A percentile compares a stretch with the other conserved stretches of the same genome.
phyloP scores from a whole-genome alignment of 2,888 invertebrate genomes.

The Polydesmus complanatus region DNA sequence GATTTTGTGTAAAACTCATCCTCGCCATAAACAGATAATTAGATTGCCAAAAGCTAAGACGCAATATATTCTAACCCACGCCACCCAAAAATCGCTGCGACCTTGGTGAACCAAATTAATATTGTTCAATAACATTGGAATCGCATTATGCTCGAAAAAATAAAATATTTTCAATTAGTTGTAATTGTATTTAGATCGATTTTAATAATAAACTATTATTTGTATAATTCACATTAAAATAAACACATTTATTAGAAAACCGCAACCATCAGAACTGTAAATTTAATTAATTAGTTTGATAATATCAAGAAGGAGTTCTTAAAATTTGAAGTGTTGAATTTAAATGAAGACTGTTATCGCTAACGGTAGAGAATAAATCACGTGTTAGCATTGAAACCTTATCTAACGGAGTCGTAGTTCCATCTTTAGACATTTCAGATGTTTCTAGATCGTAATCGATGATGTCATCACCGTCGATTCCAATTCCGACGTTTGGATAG shows the following conservation, averaged over 20 bases:
- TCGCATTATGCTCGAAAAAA: neutral
- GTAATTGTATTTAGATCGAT: no score
- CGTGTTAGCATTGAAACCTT: neutral
- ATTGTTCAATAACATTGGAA: neutral
- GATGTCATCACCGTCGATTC: neutral
- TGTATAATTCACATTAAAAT: no score
- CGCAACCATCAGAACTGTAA: no score
- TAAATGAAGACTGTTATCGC: neutral
- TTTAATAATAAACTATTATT: no score
- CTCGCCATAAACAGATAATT: slow-evolving; percentile 68
- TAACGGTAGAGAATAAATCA: neutral
- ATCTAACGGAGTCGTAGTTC: neutral
- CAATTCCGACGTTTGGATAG: neutral
- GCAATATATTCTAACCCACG: slow-evolving; percentile 61
- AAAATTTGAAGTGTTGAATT: neutral
- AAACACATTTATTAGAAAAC: no score
- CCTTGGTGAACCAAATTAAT: slow-evolving; percentile 32
- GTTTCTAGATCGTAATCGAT: neutral
- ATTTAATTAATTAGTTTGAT: no score
- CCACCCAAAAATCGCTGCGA: slow-evolving; percentile 46
- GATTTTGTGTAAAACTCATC: slow-evolving; percentile 58
- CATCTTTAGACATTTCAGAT: neutral
- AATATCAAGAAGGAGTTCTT: neutral
- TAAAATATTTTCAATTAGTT: no score
- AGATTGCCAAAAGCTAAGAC: slow-evolving; percentile 52